Conservation (phyloP, 1,140 invertebrate genomes). For the Anagrus nilaparvatae region DNA sequence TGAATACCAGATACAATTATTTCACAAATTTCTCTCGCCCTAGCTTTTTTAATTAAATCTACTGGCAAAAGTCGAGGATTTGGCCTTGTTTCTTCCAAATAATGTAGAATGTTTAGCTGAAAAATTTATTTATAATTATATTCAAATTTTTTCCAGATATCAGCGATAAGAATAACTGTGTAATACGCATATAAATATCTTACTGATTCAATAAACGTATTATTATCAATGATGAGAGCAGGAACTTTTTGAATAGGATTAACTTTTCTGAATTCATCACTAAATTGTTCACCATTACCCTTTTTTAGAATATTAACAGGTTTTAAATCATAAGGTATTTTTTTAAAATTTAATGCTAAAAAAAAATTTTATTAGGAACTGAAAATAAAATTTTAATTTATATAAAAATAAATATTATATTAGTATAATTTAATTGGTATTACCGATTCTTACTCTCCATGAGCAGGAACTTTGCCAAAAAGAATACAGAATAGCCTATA, state of each 20-base stretch:
- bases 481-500: conserved; percentile 75
- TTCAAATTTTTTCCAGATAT: no score
- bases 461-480: conserved; percentile 88
- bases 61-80: conserved; percentile 76
- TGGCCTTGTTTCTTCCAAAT: conserved; percentile 83
- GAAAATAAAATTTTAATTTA: conserved; percentile 3
- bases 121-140: no score
- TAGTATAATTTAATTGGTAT: conserved; percentile 18
- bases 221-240: conserved; percentile 67
- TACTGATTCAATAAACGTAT: conserved; percentile 76
- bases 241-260: conserved; percentile 94
- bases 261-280: conserved; percentile 76
- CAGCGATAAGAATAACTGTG: conserved; percentile 12
- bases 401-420: neutral
- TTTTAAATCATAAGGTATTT: conserved; percentile 88
- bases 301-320: conserved; percentile 84
- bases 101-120: conserved; percentile 83
- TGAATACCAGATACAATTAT: conserved; percentile 87
- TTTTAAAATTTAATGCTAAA: conserved; percentile 78
- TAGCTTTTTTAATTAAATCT: conserved; percentile 72
- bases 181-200: no score
- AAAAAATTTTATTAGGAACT: neutral
- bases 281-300: conserved; percentile 72
- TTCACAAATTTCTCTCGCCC: conserved; percentile 70
- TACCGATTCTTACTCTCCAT: conserved; percentile 80